phyloP scores from a whole-genome alignment of 2,113 vertebrate genomes.

The Cromileptes altivelis region DNA sequence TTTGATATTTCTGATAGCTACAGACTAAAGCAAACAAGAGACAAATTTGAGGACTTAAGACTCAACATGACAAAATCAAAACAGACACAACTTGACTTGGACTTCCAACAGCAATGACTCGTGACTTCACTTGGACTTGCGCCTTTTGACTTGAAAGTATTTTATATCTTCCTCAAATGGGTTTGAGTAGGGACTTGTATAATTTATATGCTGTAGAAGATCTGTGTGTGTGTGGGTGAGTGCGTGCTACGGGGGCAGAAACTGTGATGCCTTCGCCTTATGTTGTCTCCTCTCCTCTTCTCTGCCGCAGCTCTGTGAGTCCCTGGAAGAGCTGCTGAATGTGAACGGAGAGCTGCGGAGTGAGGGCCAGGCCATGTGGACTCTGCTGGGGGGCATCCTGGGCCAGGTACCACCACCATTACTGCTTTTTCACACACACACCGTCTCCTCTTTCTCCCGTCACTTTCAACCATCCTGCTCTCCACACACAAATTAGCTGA shows the following conservation, averaged over 20 bases:
- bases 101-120: too few relatives aligned
- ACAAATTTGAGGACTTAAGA: too few relatives aligned
- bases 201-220: too few relatives aligned
- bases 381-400: slow-evolving; percentile 92
- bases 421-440: slow-evolving; percentile 10
- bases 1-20: too few relatives aligned
- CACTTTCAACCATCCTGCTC: not conserved
- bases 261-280: not conserved
- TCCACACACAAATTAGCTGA: not conserved
- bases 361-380: slow-evolving; percentile 96
- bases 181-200: not conserved
- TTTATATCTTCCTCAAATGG: too few relatives aligned
- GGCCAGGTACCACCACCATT: slow-evolving; percentile 89
- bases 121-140: too few relatives aligned
- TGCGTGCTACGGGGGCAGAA: too few relatives aligned
- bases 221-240: not conserved
- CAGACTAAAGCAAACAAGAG: too few relatives aligned
- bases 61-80: too few relatives aligned
- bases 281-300: slow-evolving; percentile 24
- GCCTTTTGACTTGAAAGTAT: too few relatives aligned
- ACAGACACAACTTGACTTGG: too few relatives aligned
- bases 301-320: slow-evolving; percentile 91
- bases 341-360: slow-evolving; percentile 92
- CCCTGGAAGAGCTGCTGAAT: slow-evolving; percentile 95
- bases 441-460: not conserved